phyloP scores from a whole-genome alignment of 2,113 vertebrate genomes.

The Noctilio leporinus region DNA sequence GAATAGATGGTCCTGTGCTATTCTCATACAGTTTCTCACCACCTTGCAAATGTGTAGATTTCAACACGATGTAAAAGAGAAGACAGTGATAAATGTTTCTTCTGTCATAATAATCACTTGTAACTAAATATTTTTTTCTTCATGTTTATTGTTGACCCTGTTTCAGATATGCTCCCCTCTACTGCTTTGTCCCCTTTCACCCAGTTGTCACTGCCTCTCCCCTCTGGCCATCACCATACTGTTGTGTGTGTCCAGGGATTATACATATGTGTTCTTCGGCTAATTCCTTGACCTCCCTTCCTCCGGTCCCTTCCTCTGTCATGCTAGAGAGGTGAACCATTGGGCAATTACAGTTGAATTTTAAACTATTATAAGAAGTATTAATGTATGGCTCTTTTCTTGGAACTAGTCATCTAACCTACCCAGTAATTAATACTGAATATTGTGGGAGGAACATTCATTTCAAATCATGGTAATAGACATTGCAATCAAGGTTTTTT shows the following conservation, averaged over 20 bases:
- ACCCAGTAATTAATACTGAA: constrained; percentile 37
- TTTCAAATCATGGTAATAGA: constrained; percentile 26
- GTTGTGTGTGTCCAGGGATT: no score
- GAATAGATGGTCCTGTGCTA: background rate
- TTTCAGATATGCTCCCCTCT: no score
- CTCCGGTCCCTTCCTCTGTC: background rate
- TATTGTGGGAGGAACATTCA: constrained; percentile 14
- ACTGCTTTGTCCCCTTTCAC: no score
- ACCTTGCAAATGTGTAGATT: background rate
- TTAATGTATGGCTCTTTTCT: background rate
- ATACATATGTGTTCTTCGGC: no score
- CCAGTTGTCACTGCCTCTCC: no score
- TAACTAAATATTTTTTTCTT: background rate
- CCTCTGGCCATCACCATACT: no score
- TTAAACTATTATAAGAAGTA: background rate
- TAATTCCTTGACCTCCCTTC: no score
- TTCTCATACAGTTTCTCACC: background rate
- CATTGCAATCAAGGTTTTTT: background rate
- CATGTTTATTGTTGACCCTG: no score
- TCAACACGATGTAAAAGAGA: background rate
- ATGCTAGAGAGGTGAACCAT: constrained; percentile 21
- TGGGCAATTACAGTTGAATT: background rate
- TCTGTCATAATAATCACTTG: background rate
- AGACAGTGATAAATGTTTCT: background rate
- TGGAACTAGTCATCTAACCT: constrained; percentile 27